Percentiles rank a stretch among this genome's conserved stretches.
Evolutionary conservation across 1,140 invertebrate genomes (phyloP).

Genomic region (Apis mellifera): Amel_HAv3.1 CM009940.2:7465001-7465500

Average conservation of each 20-base stretch:
- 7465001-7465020: neutral
- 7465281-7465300: neutral
- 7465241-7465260: conserved; percentile 10
- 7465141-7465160: conserved; percentile 51
- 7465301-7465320: conserved; percentile 7
- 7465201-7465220: conserved; percentile 40
- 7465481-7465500: too few relatives aligned
- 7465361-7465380: neutral
- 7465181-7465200: conserved; percentile 59
- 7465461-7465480: too few relatives aligned
- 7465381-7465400: conserved; percentile 42
- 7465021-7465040: neutral
- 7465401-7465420: conserved; percentile 26
- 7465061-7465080: conserved; percentile 27
- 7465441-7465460: too few relatives aligned
- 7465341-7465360: neutral
- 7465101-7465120: conserved; percentile 46
- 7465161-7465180: conserved; percentile 57
- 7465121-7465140: conserved; percentile 49
- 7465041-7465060: neutral
- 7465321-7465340: conserved; percentile 39
- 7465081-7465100: conserved; percentile 43
- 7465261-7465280: conserved; percentile 35
- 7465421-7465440: neutral
- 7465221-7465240: neutral